Evolutionary conservation across 2,113 vertebrate genomes (phyloP), one percentile per base, ranked within the genome.

Genomic region (Cheilinus undulatus): DNA sequence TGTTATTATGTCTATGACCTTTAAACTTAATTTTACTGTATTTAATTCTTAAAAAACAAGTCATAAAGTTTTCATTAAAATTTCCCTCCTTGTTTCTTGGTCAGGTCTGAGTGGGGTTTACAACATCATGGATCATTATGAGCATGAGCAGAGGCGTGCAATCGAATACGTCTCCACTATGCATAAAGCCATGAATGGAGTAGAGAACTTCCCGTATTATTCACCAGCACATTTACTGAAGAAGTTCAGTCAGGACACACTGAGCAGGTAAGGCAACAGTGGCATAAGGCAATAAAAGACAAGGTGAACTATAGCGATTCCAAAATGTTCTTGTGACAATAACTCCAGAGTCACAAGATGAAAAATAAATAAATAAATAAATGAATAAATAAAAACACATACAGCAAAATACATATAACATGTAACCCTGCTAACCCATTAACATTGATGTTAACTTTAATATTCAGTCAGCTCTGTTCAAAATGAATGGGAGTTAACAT

Each of bases 161-260:
- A 71, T 94, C 0, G 93, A 94, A 28, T 93, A 85, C 15, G 67
- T 94, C 50, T 95, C 93, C 36, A 75, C 92, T 26, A 94, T 93
- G 93, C 91, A 93, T 80, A 94, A 90, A 83, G 92, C 93, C 17
- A 94, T 94, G 91, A 89, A 90, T 3, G 92, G 92, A 26, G 46
- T 85, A 36, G 75, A 93, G 48, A 93, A 93, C 78, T 92, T 95
- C 59, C 72, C 83, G 0, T 86, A 81, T 71, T 93, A 95, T 14
- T 94, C 93, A 9, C 93, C 94, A 12, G 80, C 85, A 43, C 78
- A 88, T 62, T 13, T 65, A 24, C 22, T 95, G 3, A 67, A 73
- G 74, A 60, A 62, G 24, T 24, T 93, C 17, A 78, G 86, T 48
- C 66, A 69, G 43, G 92, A 92, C n/a, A 79, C 89, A 81, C 69